Evolutionary conservation across 2,888 invertebrate genomes (phyloP).

Genomic region (Heliconius aoede): DNA sequence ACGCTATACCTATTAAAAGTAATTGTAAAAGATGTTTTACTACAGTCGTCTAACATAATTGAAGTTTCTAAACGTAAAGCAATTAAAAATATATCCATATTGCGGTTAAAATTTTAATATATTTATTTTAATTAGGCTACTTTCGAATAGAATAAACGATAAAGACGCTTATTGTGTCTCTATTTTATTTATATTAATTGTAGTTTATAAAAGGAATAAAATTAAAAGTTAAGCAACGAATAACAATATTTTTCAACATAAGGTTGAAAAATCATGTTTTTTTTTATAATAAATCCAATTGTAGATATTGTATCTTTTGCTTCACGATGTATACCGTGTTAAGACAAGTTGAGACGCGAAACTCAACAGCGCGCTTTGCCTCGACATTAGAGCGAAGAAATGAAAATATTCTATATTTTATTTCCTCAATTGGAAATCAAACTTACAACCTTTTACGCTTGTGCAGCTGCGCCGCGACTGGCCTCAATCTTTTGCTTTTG

Average conservation of each 20-base stretch:
- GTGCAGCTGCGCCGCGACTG: too few species aligned
- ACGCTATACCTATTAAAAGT: conserved; percentile 25
- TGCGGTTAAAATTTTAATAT: background rate
- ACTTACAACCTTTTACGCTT: too few species aligned
- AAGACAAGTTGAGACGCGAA: too few species aligned
- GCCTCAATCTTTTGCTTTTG: too few species aligned
- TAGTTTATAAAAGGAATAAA: background rate
- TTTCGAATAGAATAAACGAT: background rate
- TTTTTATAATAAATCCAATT: too few species aligned
- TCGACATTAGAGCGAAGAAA: too few species aligned
- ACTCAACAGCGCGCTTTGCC: too few species aligned
- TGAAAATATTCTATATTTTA: too few species aligned
- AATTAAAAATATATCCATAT: conserved; percentile 7
- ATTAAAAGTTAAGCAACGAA: background rate
- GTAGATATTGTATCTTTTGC: too few species aligned
- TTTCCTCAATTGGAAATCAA: too few species aligned
- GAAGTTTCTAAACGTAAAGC: background rate
- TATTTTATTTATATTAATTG: background rate
- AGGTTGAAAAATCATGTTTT: too few species aligned
- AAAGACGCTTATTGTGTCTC: background rate
- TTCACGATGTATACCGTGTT: too few species aligned
- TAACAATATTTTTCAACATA: background rate
- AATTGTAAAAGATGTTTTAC: conserved; percentile 14
- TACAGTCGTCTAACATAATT: background rate
- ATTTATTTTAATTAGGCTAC: background rate